These are phyloP conservation scores for Gryllus bimaculatus DNA, from an alignment of 1,140 invertebrate species.

Conservation along the genomic window DNA sequence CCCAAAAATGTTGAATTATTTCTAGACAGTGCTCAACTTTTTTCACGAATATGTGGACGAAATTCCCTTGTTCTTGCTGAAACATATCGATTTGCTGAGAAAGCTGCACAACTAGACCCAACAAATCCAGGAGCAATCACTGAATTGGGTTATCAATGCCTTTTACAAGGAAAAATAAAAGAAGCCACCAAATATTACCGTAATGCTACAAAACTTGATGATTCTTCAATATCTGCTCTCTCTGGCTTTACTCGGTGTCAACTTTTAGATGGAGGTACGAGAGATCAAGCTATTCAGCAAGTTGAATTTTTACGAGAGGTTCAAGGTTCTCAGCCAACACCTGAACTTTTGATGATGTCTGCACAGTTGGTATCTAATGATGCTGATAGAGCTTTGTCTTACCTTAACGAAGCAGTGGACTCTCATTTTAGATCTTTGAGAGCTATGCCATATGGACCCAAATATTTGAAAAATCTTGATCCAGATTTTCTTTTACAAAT, in stretches of 20 bases:
- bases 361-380: conserved; percentile 53
- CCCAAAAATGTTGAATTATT: conserved; percentile 62
- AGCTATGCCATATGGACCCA: conserved; percentile 56
- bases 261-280: conserved; percentile 46
- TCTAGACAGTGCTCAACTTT: conserved; percentile 60
- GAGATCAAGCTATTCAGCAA: conserved; percentile 66
- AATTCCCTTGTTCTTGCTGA: conserved; percentile 60
- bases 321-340: conserved; percentile 45
- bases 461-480: conserved; percentile 68
- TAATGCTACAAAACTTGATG: conserved; percentile 71
- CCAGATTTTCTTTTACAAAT: conserved; percentile 78
- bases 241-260: conserved; percentile 75
- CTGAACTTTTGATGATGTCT: conserved; percentile 54
- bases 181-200: conserved; percentile 73
- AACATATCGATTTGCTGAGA: conserved; percentile 61
- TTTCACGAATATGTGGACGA: conserved; percentile 65
- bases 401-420: conserved; percentile 62
- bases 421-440: conserved; percentile 48
- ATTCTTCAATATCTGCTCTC: conserved; percentile 66
- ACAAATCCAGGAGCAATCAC: conserved; percentile 57
- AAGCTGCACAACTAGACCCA: conserved; percentile 59
- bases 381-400: conserved; percentile 44
- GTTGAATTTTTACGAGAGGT: conserved; percentile 79
- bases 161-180: conserved; percentile 59
- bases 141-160: conserved; percentile 72